Evolutionary conservation across 2,113 vertebrate species (phyloP).

Genomic region (Nycticebus coucang): DNA sequence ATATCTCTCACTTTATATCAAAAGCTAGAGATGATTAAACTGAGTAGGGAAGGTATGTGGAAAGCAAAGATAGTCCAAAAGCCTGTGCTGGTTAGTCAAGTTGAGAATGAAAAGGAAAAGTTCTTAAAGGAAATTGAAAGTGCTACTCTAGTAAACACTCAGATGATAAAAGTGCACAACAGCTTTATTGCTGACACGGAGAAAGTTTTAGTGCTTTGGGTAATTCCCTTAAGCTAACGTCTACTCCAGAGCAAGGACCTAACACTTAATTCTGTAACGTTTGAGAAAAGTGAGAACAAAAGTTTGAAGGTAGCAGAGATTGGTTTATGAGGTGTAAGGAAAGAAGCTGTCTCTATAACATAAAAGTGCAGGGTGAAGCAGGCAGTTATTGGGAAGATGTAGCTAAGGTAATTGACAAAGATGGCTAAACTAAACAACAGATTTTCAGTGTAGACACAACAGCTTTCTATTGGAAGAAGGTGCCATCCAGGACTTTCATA

Average conservation of each 20-base stretch:
- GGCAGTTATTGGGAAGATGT: background rate
- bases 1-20: no score
- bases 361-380: background rate
- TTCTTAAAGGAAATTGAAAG: background rate
- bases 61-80: background rate
- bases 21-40: no score
- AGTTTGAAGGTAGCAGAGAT: background rate
- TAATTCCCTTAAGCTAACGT: background rate
- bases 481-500: background rate
- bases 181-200: background rate
- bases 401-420: background rate
- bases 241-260: background rate
- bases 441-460: background rate
- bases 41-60: no score
- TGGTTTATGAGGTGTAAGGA: background rate
- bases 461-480: background rate
- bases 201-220: background rate
- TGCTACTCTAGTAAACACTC: background rate
- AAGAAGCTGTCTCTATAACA: background rate
- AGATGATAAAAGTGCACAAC: background rate
- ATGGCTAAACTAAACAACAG: background rate
- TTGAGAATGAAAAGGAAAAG: background rate
- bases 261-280: background rate
- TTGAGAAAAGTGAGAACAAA: background rate
- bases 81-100: background rate